A percentile compares a stretch with the other conserved stretches of the same genome.
Conservation (phyloP, 2,888 invertebrate species). For the Ochropleura leucogaster region DNA sequence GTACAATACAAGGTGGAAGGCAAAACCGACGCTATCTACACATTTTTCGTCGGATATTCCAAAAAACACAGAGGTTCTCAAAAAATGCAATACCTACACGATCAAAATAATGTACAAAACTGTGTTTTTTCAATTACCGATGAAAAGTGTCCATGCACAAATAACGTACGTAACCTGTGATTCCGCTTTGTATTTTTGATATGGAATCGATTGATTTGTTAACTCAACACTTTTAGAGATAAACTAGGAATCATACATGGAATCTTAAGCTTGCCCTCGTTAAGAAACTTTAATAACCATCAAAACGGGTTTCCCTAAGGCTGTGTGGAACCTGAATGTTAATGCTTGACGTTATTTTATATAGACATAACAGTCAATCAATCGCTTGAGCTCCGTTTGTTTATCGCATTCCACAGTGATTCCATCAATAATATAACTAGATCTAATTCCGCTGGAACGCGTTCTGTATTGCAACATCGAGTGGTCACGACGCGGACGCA, state of each 20-base stretch:
- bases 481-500: constrained; percentile 21
- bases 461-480: constrained; percentile 68
- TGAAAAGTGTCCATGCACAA: no score
- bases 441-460: constrained; percentile 69
- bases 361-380: constrained; percentile 16
- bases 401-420: constrained; percentile 54
- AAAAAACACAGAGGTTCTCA: no score
- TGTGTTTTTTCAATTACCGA: no score
- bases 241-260: background rate
- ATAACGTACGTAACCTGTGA: no score
- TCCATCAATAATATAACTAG: constrained; percentile 60
- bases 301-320: constrained; percentile 7
- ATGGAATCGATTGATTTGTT: background rate
- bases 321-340: background rate
- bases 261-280: background rate
- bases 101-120: no score
- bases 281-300: background rate
- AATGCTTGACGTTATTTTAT: constrained; percentile 19
- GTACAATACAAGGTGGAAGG: no score
- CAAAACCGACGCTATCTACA: no score
- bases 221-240: background rate
- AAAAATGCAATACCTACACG: no score
- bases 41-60: no score
- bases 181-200: background rate
- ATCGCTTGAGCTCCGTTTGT: constrained; percentile 37